A percentile compares a stretch with the other conserved stretches of the same genome.
phyloP scores from a whole-genome alignment of 2,113 vertebrate genomes.

The Nibea coibor region DNA sequence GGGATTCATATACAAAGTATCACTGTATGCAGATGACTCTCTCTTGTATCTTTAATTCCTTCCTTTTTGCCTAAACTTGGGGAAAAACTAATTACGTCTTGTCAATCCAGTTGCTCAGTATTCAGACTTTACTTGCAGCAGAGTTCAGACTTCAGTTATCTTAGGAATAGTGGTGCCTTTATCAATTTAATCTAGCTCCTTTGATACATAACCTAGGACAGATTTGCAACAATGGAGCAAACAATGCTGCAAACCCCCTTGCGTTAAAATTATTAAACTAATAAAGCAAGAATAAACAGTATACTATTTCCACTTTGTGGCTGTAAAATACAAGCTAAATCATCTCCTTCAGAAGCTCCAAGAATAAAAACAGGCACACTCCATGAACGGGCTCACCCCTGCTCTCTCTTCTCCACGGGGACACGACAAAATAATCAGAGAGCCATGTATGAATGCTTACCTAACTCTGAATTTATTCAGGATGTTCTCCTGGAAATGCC shows the following conservation, averaged over 20 bases:
- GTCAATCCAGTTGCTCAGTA: neutral
- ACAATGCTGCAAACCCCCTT: neutral
- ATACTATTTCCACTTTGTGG: neutral
- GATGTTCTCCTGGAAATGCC: conserved; percentile 57
- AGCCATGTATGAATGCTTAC: conserved; percentile 50
- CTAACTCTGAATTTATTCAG: conserved; percentile 75
- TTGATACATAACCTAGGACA: neutral
- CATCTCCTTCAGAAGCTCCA: conserved; percentile 6
- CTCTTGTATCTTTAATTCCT: neutral
- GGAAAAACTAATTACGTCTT: neutral
- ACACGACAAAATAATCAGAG: conserved; percentile 54
- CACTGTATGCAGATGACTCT: neutral
- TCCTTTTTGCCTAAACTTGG: neutral
- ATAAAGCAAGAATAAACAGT: neutral
- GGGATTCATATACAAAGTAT: too few species aligned
- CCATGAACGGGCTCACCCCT: conserved; percentile 4
- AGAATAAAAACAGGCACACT: conserved; percentile 27
- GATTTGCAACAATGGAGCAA: neutral
- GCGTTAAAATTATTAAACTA: neutral
- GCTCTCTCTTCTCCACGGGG: conserved; percentile 29
- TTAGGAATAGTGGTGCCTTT: neutral
- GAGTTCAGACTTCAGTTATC: neutral
- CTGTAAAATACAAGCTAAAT: conserved; percentile 17
- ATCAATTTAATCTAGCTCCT: neutral
- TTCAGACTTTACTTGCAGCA: neutral